These are phyloP conservation scores for Leptinotarsa juncta DNA, from an alignment of 2,888 invertebrate genomes.

Conservation along the genomic window DNA sequence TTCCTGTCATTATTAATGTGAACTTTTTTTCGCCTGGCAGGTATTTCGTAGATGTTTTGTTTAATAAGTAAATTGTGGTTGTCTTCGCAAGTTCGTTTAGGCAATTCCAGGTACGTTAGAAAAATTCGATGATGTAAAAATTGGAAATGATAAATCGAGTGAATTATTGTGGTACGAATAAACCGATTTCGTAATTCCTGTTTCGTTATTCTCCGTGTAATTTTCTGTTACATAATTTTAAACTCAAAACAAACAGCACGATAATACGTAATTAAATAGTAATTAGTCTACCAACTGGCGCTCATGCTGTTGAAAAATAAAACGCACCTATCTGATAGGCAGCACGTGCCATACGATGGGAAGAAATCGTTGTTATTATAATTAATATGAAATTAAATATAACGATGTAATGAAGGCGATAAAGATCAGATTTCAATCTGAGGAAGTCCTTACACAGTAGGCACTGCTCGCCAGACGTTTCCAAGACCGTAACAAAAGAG, in stretches of 20 bases:
- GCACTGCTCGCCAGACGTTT: not conserved
- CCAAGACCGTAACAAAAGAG: not conserved
- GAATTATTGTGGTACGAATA: too few relatives aligned
- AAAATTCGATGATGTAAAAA: too few relatives aligned
- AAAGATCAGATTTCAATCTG: slow-evolving; percentile 11
- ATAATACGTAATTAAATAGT: slow-evolving; percentile 8
- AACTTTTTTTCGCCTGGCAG: too few relatives aligned
- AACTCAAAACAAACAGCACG: not conserved
- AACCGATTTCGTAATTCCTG: too few relatives aligned
- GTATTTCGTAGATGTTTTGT: too few relatives aligned
- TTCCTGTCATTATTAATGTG: too few relatives aligned
- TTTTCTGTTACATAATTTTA: not conserved
- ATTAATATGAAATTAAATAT: slow-evolving; percentile 12
- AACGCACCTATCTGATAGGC: slow-evolving; percentile 8
- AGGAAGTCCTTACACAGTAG: not conserved
- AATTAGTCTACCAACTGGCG: slow-evolving; percentile 1
- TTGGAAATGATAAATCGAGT: too few relatives aligned
- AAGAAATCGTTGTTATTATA: slow-evolving; percentile 2
- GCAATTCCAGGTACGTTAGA: too few relatives aligned
- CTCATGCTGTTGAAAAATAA: slow-evolving; percentile 3
- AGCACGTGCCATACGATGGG: slow-evolving; percentile 8
- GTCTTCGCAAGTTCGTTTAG: too few relatives aligned
- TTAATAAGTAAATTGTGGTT: too few relatives aligned
- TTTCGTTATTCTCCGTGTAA: not conserved
- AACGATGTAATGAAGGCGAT: not conserved